A percentile compares a stretch with the other conserved stretches of the same genome.
phyloP scores from a whole-genome alignment of 2,797 vertebrate species.

The Sibirionetta formosa region DNA sequence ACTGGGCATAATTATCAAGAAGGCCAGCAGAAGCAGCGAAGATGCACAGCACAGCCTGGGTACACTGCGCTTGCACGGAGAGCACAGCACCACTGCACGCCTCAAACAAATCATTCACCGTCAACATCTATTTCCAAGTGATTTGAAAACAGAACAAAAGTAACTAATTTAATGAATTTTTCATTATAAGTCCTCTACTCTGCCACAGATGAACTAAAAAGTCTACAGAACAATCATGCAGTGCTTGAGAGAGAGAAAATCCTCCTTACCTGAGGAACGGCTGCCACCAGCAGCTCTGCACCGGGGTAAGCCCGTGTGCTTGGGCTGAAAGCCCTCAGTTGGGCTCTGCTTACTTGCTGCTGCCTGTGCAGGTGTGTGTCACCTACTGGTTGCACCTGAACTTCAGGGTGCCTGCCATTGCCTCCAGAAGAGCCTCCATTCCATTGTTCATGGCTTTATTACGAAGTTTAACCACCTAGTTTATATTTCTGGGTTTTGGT shows the following conservation, averaged over 20 bases:
- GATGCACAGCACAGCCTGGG: neutral
- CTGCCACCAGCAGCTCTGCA: neutral
- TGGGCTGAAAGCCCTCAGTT: accelerated
- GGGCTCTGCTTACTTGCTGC: neutral
- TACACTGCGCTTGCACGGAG: neutral
- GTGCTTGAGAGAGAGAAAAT: neutral
- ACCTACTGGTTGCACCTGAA: neutral
- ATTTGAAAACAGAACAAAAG: conserved; percentile 57
- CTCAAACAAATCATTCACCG: conserved; percentile 64
- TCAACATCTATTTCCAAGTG: conserved; percentile 61
- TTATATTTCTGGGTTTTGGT: neutral
- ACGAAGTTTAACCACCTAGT: neutral
- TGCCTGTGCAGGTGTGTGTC: neutral
- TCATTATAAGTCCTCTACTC: conserved; percentile 23
- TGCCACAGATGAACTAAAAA: neutral
- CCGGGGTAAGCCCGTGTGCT: accelerated
- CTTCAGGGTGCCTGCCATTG: neutral
- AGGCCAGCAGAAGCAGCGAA: neutral
- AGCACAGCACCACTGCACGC: conserved; percentile 6
- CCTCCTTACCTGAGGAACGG: neutral
- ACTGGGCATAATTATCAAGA: neutral
- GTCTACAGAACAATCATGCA: neutral
- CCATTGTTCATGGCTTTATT: neutral
- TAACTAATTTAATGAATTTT: conserved; percentile 62
- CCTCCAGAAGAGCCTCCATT: neutral